Conservation (phyloP, 1,140 invertebrate genomes). For the Scaptodrosophila lebanonensis region DNA sequence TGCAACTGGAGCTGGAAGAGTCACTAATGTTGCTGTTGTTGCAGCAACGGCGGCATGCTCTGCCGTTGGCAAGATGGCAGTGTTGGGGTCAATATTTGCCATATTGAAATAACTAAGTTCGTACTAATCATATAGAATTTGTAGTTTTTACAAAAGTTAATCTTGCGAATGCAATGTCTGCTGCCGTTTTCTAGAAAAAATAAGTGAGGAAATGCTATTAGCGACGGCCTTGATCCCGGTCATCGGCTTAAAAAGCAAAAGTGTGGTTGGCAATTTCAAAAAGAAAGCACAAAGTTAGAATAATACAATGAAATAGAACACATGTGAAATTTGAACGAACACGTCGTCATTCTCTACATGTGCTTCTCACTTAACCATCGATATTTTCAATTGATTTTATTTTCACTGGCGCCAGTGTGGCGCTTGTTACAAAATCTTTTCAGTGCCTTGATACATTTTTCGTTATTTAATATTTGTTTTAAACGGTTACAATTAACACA, state of each 20-base stretch:
- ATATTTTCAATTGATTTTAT: constrained; percentile 31
- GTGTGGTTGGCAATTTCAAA: not conserved
- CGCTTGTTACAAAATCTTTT: constrained; percentile 9
- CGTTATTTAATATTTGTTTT: too few species aligned
- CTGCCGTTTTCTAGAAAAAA: too few species aligned
- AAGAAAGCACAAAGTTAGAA: not conserved
- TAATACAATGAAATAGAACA: constrained; percentile 3
- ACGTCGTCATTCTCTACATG: constrained; percentile 9
- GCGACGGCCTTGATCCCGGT: too few species aligned
- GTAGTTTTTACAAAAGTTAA: too few species aligned
- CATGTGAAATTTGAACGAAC: constrained; percentile 9
- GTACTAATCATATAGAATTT: too few species aligned
- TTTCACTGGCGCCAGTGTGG: constrained; percentile 25
- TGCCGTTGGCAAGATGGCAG: not conserved
- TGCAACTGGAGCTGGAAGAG: not conserved
- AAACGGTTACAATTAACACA: too few species aligned
- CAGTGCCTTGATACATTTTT: too few species aligned
- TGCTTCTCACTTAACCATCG: constrained; percentile 17
- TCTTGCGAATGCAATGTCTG: too few species aligned
- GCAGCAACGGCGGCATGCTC: not conserved
- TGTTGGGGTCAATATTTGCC: too few species aligned
- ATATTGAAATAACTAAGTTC: too few species aligned
- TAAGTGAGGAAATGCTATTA: too few species aligned
- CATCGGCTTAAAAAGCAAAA: constrained; percentile 18
- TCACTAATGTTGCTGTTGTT: not conserved